Percentiles rank a stretch among this genome's conserved stretches.
These are phyloP conservation scores for Phanerotoma sp. DNA, from an alignment of 2,888 invertebrate genomes.

Conservation along the genomic window DNA sequence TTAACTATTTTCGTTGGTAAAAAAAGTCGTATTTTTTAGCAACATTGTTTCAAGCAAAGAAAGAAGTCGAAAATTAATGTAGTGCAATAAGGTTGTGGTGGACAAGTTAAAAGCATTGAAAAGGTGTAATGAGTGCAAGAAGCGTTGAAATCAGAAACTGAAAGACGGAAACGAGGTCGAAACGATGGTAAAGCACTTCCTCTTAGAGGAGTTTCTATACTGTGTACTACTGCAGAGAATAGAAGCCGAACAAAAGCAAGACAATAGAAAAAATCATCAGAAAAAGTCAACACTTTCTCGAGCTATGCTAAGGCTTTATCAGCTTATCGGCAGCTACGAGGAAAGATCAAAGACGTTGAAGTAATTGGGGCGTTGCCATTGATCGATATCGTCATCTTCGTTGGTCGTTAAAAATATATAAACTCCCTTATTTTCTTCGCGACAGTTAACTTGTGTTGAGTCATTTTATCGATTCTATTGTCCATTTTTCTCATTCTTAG, in stretches of 20 bases:
- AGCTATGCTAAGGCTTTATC: conserved; percentile 22
- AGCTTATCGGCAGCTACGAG: conserved; percentile 34
- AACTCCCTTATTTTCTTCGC: not conserved
- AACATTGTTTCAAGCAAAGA: too few species aligned
- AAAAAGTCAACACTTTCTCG: conserved; percentile 15
- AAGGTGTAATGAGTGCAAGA: conserved; percentile 12
- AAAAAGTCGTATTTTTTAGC: too few species aligned
- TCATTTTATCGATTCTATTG: conserved; percentile 16
- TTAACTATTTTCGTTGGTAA: too few species aligned
- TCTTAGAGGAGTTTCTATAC: conserved; percentile 4
- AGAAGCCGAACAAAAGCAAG: conserved; percentile 12
- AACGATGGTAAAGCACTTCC: conserved; percentile 10
- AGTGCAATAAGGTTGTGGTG: conserved; percentile 4
- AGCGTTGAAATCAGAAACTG: conserved; percentile 16
- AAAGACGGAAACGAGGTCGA: conserved; percentile 19
- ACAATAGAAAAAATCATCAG: not conserved
- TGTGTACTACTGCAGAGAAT: not conserved
- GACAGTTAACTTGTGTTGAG: not conserved
- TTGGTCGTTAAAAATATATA: conserved; percentile 22
- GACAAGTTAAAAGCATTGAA: conserved; percentile 16
- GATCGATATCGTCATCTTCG: conserved; percentile 14
- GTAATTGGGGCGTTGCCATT: conserved; percentile 32
- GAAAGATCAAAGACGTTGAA: conserved; percentile 34
- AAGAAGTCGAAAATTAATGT: not conserved
- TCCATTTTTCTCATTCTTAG: not conserved